Evolutionary conservation across 2,888 invertebrate genomes (phyloP).

Genomic region (Nomada ferruginata): DNA sequence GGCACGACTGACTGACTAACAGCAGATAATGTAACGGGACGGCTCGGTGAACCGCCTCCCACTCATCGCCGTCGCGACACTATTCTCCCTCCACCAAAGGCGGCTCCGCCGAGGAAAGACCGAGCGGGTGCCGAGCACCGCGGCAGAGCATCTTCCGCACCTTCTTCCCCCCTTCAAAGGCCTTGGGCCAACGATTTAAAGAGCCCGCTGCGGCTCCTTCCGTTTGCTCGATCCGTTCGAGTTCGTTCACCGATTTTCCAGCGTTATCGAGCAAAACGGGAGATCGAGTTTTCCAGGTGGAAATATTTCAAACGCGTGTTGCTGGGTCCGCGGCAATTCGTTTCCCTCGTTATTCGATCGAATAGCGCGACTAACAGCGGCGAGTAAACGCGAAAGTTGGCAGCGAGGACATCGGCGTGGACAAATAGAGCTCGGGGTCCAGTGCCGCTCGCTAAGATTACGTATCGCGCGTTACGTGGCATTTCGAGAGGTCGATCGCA

Average conservation of each 20-base stretch:
- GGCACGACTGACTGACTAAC: constrained; percentile 80
- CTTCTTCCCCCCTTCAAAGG: background rate
- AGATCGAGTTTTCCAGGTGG: background rate
- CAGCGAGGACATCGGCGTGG: constrained; percentile 5
- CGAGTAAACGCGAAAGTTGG: constrained; percentile 32
- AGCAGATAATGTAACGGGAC: constrained; percentile 82
- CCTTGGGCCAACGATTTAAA: constrained; percentile 24
- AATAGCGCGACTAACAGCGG: background rate
- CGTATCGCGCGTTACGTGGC: constrained; percentile 40
- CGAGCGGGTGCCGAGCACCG: constrained; percentile 1
- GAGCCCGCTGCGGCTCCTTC: background rate
- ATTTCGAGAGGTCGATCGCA: constrained; percentile 41
- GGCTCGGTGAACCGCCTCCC: constrained; percentile 77
- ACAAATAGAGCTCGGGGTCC: constrained; percentile 47
- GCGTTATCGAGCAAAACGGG: too few species aligned
- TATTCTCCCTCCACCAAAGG: constrained; percentile 28
- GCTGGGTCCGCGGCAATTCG: background rate
- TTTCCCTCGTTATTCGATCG: background rate
- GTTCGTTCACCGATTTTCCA: too few species aligned
- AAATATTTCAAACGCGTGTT: background rate
- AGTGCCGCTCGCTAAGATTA: constrained; percentile 51
- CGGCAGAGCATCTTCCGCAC: background rate
- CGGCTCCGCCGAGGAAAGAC: background rate
- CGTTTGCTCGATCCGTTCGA: background rate
- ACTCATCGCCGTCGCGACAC: constrained; percentile 66